Evolutionary conservation across 2,888 invertebrate genomes (phyloP).

Genomic region (Dolichomitus sp.): DNA sequence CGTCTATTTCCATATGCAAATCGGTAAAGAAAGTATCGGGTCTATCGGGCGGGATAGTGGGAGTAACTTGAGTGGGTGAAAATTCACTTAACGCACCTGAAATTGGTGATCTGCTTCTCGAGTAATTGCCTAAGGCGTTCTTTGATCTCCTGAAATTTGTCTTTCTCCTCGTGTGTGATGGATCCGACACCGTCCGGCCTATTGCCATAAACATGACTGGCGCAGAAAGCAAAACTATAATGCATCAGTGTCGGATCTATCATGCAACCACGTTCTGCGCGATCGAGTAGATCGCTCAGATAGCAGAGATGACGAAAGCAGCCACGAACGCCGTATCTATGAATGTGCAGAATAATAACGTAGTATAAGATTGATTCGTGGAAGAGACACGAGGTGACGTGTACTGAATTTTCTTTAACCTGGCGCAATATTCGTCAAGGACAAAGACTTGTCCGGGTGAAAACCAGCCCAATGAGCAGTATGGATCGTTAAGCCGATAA

Average conservation of each 20-base stretch:
- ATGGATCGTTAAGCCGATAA: constrained; percentile 98
- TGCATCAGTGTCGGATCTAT: constrained; percentile 99
- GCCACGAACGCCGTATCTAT: constrained; percentile 97
- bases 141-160: constrained; percentile 99
- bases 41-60: too few relatives aligned
- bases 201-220: constrained; percentile 99
- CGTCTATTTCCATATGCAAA: too few relatives aligned
- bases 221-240: constrained; percentile 99
- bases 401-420: constrained; percentile 78
- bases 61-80: not conserved
- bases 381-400: not conserved
- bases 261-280: constrained; percentile 97
- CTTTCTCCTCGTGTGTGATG: constrained; percentile 99
- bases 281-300: constrained; percentile 97
- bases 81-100: constrained; percentile 89
- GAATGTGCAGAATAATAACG: constrained; percentile 7
- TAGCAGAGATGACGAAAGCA: constrained; percentile 99
- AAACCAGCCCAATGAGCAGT: constrained; percentile 99
- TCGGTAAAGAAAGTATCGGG: too few relatives aligned
- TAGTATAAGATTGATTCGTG: not conserved
- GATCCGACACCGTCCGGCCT: constrained; percentile 99
- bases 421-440: constrained; percentile 98
- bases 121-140: constrained; percentile 96
- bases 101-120: constrained; percentile 99
- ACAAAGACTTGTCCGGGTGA: constrained; percentile 99